Base-by-base conservation (phyloP, 2,113 vertebrate species). In the Climacteris rufus region DNA sequence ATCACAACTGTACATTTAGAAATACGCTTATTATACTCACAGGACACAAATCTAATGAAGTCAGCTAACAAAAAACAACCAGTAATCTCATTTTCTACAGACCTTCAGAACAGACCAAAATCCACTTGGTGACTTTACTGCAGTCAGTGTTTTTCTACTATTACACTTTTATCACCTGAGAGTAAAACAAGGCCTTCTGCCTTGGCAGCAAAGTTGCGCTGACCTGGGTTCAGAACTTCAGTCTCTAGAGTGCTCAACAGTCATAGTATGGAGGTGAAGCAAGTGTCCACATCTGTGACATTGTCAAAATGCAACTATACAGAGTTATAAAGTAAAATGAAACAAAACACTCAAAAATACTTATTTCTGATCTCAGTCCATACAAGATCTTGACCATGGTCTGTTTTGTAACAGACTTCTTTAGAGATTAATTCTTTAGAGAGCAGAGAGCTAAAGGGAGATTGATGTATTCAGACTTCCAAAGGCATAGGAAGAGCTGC, bases 71-170 rank as follows among this genome's bases (percentile, higher is more conserved):
- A 93, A 80, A 92, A 85, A 53, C 65, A 77, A 90, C 44, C 40
- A 94, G 40, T 64, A 89, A 89, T 69, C 82, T 84, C 37, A 74
- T 94, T 94, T 96, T 94, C 63, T 91, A 64, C 44, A 81, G 27
- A 71, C 40, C 56, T 84, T 76, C 66, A 85, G 85, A 96, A 94
- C 64, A 87, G 56, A 92, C 75, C 63, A 64, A 90, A 89, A 88
- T 66, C 35, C 45, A 78, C 42, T 94, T 69, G 68, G 92, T 68
- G 71, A 72, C 49, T 84, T 86, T 86, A 66, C 33, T 37, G 33
- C 56, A 60, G 53, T 28, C 45, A 78, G 40, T 49, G 50, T 83
- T 93, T 88, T 90, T n/a, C 47, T 94, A 33, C 59, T 75, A 56
- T 87, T 87, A 91, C 59, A 80, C 94, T 71, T 93, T 66, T 90